A percentile compares a stretch with the other conserved stretches of the same genome.
phyloP scores from a whole-genome alignment of 2,797 vertebrate genomes.

The Spinibarbus caldwelli region DNA sequence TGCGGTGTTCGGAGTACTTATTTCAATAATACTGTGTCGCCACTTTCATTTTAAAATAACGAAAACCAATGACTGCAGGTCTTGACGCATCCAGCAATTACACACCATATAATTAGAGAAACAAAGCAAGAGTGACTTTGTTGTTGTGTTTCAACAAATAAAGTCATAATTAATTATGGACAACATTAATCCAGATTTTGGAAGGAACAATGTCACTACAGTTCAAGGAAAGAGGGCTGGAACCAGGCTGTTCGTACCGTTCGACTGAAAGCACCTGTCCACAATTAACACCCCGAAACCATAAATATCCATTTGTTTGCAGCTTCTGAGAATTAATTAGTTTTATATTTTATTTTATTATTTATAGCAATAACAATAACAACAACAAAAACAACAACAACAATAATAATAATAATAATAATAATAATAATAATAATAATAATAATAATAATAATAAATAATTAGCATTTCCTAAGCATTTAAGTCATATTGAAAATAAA shows the following conservation, averaged over 20 bases:
- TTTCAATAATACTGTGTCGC: slow-evolving; percentile 36
- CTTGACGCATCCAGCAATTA: slow-evolving; percentile 26
- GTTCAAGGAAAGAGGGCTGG: slow-evolving; percentile 49
- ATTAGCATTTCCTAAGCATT: not conserved
- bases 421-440: too few relatives aligned
- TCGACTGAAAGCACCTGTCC: slow-evolving; percentile 20
- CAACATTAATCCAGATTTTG: slow-evolving; percentile 49
- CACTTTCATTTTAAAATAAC: slow-evolving; percentile 47
- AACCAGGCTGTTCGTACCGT: not conserved
- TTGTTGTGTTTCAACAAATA: slow-evolving; percentile 43
- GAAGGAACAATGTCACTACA: slow-evolving; percentile 33
- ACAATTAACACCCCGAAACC: slow-evolving; percentile 7
- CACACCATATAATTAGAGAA: slow-evolving; percentile 34
- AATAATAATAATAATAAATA: too few relatives aligned
- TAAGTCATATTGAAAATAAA: too few relatives aligned
- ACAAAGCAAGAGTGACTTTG: slow-evolving; percentile 33
- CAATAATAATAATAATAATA: too few relatives aligned
- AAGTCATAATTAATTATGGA: slow-evolving; percentile 43
- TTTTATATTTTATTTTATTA: too few relatives aligned
- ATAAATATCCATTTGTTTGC: too few relatives aligned
- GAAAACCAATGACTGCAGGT: slow-evolving; percentile 53
- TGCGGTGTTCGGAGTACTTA: slow-evolving; percentile 31
- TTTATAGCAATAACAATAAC: not conserved
- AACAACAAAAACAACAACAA: too few relatives aligned
- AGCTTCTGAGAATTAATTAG: not conserved